Base-by-base conservation (phyloP, 2,888 invertebrate genomes). In the Bedellia somnulentella region DNA sequence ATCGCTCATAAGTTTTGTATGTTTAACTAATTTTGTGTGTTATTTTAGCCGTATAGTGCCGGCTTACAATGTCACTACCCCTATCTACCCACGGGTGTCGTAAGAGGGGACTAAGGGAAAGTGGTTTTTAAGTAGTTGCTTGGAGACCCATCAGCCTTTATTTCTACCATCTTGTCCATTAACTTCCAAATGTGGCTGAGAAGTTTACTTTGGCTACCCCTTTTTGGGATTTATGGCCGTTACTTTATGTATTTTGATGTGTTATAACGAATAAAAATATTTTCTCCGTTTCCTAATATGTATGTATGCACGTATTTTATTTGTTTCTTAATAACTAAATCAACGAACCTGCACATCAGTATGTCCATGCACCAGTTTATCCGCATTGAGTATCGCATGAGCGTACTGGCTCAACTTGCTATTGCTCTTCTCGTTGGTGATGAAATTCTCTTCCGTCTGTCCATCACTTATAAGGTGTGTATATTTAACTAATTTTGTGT, bases 381-480 rank as follows among this genome's bases (percentile, higher is more conserved):
- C 52, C 0, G 52, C 37, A 30, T 52, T 54, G 2, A 75, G 41
- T 8, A 71, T 47, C 1, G 46, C 45, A 17, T 63, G 60, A 4
- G 47, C 61, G 28, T 64, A 27, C 29, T 57, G 59, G 30, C 57
- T 66, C 3, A 56, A 29, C 5, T 47, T 40, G 0, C 53, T 53
- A 9, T 58, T 53, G 0, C 42, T 33, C 31, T 51, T 57, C 41
- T 64, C 66, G 22, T 54, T 55, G 3, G 33, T 46, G 1, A 62
- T 25, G 40, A 66, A 68, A 15, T 41, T 49, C 0, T 64, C 67
- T 27, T 70, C 73, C 0, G 55, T 43, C 0, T 49, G 44, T 0
- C 61, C 66, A 5, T 70, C 68, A 34, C 54, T 54, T 56, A 61
- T 57, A n/a, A n/a, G n/a, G n/a, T n/a, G n/a, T n/a, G n/a, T 24